These are phyloP conservation scores for Dorcus parallelipipedus DNA, from an alignment of 2,888 invertebrate genomes.

Conservation along the genomic window DNA sequence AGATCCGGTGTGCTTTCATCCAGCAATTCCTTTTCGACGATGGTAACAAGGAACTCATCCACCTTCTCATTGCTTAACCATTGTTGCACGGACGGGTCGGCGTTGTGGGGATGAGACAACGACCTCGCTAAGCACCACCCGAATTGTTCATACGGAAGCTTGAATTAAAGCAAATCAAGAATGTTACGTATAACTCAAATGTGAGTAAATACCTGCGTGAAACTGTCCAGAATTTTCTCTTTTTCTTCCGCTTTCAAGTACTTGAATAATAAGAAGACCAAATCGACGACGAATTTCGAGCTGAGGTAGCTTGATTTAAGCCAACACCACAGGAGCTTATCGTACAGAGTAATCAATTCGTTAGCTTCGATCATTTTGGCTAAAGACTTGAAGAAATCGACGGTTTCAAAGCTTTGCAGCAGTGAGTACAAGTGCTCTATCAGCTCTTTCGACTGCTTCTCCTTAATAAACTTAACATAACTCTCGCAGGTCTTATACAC, in stretches of 20 bases:
- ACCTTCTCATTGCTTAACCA: constrained; percentile 51
- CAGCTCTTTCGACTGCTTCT: constrained; percentile 49
- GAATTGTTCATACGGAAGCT: constrained; percentile 33
- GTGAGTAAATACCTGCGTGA: constrained; percentile 52
- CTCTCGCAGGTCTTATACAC: constrained; percentile 51
- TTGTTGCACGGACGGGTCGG: constrained; percentile 43
- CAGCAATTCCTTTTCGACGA: constrained; percentile 39
- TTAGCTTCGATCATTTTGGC: constrained; percentile 32
- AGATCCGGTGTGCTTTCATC: constrained; percentile 40
- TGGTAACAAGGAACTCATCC: constrained; percentile 46
- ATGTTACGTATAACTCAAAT: not conserved
- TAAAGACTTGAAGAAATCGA: constrained; percentile 51
- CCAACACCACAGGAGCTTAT: constrained; percentile 46
- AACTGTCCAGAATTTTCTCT: constrained; percentile 53
- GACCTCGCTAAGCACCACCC: constrained; percentile 50
- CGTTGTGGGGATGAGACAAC: constrained; percentile 50
- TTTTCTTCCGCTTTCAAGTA: constrained; percentile 56
- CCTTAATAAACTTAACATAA: constrained; percentile 56
- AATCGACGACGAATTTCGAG: constrained; percentile 56
- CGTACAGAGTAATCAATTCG: constrained; percentile 34
- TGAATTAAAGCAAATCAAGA: constrained; percentile 1
- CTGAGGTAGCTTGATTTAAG: constrained; percentile 52
- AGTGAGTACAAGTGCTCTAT: constrained; percentile 55
- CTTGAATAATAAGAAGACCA: constrained; percentile 60
- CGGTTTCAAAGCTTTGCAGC: constrained; percentile 56